Evolutionary conservation across 2,113 vertebrate genomes (phyloP).

Genomic region (Xenopus borealis): DNA sequence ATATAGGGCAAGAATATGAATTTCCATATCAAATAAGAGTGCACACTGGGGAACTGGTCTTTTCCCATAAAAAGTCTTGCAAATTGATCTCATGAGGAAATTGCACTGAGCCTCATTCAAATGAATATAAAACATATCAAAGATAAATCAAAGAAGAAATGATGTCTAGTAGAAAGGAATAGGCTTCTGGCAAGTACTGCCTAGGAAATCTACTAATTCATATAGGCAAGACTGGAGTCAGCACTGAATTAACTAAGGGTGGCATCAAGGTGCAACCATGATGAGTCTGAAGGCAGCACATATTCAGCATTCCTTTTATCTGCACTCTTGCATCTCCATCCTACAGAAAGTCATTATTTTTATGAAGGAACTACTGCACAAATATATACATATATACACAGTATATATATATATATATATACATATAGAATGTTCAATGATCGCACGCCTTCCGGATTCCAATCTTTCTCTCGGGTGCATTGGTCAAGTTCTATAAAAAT

Average conservation of each 20-base stretch:
- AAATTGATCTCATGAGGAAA: conserved; percentile 65
- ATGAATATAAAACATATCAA: conserved; percentile 47
- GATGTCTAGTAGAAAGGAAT: conserved; percentile 49
- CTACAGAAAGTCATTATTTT: conserved; percentile 28
- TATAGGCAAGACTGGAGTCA: conserved; percentile 22
- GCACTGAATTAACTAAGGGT: conserved; percentile 15
- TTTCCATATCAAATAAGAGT: conserved; percentile 64
- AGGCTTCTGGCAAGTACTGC: conserved; percentile 42
- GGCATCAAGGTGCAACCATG: conserved; percentile 24
- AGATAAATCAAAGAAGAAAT: conserved; percentile 57
- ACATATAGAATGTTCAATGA: too few relatives aligned
- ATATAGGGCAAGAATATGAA: conserved; percentile 53
- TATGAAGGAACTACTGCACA: neutral
- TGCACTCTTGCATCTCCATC: conserved; percentile 6
- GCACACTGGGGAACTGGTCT: conserved; percentile 57
- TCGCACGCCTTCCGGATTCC: too few relatives aligned
- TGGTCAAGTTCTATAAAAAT: too few relatives aligned
- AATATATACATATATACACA: neutral
- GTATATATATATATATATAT: too few relatives aligned
- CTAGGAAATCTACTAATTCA: conserved; percentile 48
- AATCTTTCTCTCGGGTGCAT: too few relatives aligned
- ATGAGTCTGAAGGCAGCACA: conserved; percentile 7
- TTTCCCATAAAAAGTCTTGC: conserved; percentile 55
- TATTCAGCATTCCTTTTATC: conserved; percentile 21
- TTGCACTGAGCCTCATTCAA: conserved; percentile 52